Conservation (phyloP, 1,140 invertebrate genomes). For the Leguminivora glycinivorella region DNA sequence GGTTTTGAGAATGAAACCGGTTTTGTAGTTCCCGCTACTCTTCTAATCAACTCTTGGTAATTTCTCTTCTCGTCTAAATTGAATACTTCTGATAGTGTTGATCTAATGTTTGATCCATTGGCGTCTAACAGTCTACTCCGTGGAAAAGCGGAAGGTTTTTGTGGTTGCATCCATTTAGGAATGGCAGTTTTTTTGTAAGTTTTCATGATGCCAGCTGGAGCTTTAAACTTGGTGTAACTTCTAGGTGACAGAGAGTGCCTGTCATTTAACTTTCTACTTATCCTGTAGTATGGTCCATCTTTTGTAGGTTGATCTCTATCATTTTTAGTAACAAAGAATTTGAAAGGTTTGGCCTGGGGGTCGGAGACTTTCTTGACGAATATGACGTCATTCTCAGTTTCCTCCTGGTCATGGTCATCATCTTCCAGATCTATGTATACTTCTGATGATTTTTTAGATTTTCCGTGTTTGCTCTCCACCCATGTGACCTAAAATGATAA, state of each 20-base stretch:
- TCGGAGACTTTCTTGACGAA: slow-evolving; percentile 58
- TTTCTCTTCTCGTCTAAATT: slow-evolving; percentile 74
- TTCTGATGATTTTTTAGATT: slow-evolving; percentile 49
- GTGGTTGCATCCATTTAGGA: slow-evolving; percentile 63
- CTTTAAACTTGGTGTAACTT: slow-evolving; percentile 59
- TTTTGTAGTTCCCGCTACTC: slow-evolving; percentile 49
- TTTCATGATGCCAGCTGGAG: slow-evolving; percentile 61
- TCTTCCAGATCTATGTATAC: slow-evolving; percentile 62
- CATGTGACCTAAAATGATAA: slow-evolving; percentile 55
- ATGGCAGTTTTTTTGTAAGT: slow-evolving; percentile 57
- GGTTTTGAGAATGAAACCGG: slow-evolving; percentile 43
- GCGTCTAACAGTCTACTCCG: slow-evolving; percentile 52
- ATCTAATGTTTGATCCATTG: slow-evolving; percentile 55
- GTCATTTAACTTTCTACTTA: slow-evolving; percentile 53
- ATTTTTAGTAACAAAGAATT: slow-evolving; percentile 51
- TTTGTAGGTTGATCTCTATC: slow-evolving; percentile 39
- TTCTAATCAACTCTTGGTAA: slow-evolving; percentile 69
- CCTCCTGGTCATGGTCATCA: slow-evolving; percentile 46
- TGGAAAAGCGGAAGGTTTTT: slow-evolving; percentile 40
- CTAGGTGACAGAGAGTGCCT: slow-evolving; percentile 49
- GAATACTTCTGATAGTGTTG: slow-evolving; percentile 68
- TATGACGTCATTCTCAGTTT: slow-evolving; percentile 59
- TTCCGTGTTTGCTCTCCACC: slow-evolving; percentile 54
- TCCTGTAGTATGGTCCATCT: slow-evolving; percentile 47
- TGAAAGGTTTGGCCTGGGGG: slow-evolving; percentile 52